phyloP scores from a whole-genome alignment of 92 coral and sea anemone genomes.

The Paramuricea clavata region DNA sequence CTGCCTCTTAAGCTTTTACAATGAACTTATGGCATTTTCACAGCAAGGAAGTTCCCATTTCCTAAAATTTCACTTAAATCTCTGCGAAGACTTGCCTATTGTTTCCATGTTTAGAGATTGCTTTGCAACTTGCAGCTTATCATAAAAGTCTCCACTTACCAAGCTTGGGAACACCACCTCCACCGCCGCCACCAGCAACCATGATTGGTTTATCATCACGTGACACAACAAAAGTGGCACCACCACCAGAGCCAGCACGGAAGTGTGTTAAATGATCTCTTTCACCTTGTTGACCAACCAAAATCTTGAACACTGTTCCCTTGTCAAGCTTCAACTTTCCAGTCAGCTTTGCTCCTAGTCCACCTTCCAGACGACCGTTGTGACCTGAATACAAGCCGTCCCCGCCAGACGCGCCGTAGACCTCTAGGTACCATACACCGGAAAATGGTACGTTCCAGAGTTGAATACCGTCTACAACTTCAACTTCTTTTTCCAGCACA shows the following conservation, averaged over 20 bases:
- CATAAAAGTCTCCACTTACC: conserved; percentile 43
- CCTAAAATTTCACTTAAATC: too few relatives aligned
- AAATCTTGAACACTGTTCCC: conserved; percentile 80
- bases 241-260: conserved; percentile 98
- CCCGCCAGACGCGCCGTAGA: conserved; percentile 95
- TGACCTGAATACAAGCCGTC: conserved; percentile 86
- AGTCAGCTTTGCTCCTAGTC: conserved; percentile 82
- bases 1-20: too few relatives aligned
- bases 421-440: conserved; percentile 94
- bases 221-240: conserved; percentile 91
- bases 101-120: too few relatives aligned
- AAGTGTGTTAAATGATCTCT: conserved; percentile 74
- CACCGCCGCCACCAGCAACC: conserved; percentile 98
- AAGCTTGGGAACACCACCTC: conserved; percentile 91
- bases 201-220: conserved; percentile 77
- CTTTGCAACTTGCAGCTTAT: too few relatives aligned
- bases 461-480: conserved; percentile 81
- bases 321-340: conserved; percentile 82
- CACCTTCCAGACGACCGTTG: conserved; percentile 78
- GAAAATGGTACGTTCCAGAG: conserved; percentile 87
- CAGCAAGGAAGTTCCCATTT: too few relatives aligned
- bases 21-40: too few relatives aligned
- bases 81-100: too few relatives aligned
- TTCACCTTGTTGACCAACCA: conserved; percentile 91
- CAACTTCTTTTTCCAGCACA: conserved; percentile 77